phyloP scores from a whole-genome alignment of 2,797 vertebrate species.

The Danio jaintianensis region DNA sequence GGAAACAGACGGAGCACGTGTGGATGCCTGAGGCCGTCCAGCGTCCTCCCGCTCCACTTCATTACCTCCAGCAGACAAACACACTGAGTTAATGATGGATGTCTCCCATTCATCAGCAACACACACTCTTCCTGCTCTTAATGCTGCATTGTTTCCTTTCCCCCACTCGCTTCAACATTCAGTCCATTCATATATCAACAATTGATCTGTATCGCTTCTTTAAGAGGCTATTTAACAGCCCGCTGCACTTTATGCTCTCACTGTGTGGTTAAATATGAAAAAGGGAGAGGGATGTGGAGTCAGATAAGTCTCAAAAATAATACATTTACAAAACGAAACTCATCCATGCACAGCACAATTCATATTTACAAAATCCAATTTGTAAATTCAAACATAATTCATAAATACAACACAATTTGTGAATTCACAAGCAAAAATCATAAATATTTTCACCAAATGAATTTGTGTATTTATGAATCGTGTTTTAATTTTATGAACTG shows the following conservation, averaged over 20 bases:
- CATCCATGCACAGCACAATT: too few species aligned
- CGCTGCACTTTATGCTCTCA: constrained; percentile 33
- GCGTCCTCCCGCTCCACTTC: constrained; percentile 63
- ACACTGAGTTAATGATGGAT: constrained; percentile 67
- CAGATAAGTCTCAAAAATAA: too few species aligned
- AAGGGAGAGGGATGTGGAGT: neutral
- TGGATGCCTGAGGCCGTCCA: constrained; percentile 59
- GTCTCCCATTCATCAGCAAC: constrained; percentile 57
- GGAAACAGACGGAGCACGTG: constrained; percentile 62
- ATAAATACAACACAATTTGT: too few species aligned
- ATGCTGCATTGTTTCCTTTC: constrained; percentile 37
- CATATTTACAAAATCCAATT: too few species aligned
- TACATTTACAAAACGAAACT: too few species aligned
- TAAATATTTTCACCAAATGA: too few species aligned
- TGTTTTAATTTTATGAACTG: too few species aligned
- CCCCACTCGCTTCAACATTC: constrained; percentile 37
- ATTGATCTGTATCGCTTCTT: constrained; percentile 41
- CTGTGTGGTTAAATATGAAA: constrained; percentile 52
- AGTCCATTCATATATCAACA: constrained; percentile 14
- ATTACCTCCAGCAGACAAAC: constrained; percentile 64
- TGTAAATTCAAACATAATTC: too few species aligned
- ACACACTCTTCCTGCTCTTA: constrained; percentile 45
- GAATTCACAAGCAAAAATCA: too few species aligned
- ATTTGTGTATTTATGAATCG: too few species aligned
- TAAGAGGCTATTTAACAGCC: constrained; percentile 42